A percentile compares a stretch with the other conserved stretches of the same genome.
These are phyloP conservation scores for Fopius arisanus DNA, from an alignment of 1,140 invertebrate species.

Conservation along the genomic window DNA sequence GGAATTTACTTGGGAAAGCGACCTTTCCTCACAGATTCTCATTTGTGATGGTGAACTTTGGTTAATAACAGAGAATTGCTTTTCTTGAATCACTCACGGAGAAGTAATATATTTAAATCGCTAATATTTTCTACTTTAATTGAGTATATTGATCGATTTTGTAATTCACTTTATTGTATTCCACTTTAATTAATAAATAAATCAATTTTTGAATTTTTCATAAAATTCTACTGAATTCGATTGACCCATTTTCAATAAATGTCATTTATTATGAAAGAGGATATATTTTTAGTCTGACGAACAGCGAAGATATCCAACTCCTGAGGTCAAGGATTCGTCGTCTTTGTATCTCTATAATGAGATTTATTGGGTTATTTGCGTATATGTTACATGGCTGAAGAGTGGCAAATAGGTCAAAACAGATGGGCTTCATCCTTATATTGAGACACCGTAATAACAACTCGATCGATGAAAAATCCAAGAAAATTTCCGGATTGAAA, in stretches of 20 bases:
- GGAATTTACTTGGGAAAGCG: background rate
- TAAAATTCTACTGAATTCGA: too few relatives aligned
- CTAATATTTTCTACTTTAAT: too few relatives aligned
- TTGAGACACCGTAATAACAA: background rate
- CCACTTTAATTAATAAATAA: too few relatives aligned
- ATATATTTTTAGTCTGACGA: background rate
- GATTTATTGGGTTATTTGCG: constrained; percentile 61
- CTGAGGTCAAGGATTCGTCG: background rate
- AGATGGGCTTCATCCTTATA: background rate
- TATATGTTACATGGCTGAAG: constrained; percentile 61
- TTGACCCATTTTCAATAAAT: background rate
- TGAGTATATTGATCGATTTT: too few relatives aligned
- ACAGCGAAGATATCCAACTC: background rate
- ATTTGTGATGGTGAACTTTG: background rate
- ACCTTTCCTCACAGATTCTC: background rate
- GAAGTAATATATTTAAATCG: too few relatives aligned
- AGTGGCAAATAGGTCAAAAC: constrained; percentile 7
- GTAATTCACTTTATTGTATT: too few relatives aligned
- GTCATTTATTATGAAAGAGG: background rate
- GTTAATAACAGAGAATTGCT: background rate
- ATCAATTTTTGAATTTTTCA: too few relatives aligned
- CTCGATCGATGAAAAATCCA: background rate
- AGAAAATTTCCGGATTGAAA: background rate
- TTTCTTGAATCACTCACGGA: background rate
- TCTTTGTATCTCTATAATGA: constrained; percentile 40